Conservation (phyloP, 2,888 invertebrate genomes). For the Arge pagana region DNA sequence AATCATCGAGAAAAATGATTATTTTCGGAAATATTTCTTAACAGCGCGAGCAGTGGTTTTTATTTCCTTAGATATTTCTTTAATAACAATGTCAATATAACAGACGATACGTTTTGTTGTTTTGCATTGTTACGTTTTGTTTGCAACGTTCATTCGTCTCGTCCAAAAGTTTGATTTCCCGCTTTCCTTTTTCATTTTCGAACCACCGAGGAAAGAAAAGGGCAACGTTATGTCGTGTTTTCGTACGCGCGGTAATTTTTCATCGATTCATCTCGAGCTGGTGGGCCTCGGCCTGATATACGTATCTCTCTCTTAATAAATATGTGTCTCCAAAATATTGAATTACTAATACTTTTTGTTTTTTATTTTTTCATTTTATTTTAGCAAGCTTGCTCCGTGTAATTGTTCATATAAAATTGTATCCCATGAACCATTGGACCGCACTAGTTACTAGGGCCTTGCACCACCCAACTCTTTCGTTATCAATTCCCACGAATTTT, state of each 20-base stretch:
- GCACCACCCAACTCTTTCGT: slow-evolving; percentile 31
- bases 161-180: too few relatives aligned
- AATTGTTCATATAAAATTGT: slow-evolving; percentile 52
- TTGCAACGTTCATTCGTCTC: too few relatives aligned
- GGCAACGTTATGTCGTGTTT: too few relatives aligned
- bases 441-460: slow-evolving; percentile 32
- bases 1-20: slow-evolving; percentile 10
- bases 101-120: not conserved
- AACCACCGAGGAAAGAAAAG: too few relatives aligned
- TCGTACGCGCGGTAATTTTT: too few relatives aligned
- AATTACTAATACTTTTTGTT: slow-evolving; percentile 30
- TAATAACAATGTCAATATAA: too few relatives aligned
- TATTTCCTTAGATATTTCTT: not conserved
- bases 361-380: slow-evolving; percentile 29
- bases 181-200: too few relatives aligned
- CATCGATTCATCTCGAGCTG: slow-evolving; percentile 31
- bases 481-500: slow-evolving; percentile 14
- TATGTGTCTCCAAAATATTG: slow-evolving; percentile 50
- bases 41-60: slow-evolving; percentile 23
- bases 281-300: slow-evolving; percentile 48
- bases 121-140: not conserved
- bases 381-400: slow-evolving; percentile 26
- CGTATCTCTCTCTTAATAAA: slow-evolving; percentile 45
- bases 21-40: slow-evolving; percentile 6
- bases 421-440: slow-evolving; percentile 57